Conservation (phyloP, 2,888 invertebrate genomes). For the Ferrisia virgata region DNA sequence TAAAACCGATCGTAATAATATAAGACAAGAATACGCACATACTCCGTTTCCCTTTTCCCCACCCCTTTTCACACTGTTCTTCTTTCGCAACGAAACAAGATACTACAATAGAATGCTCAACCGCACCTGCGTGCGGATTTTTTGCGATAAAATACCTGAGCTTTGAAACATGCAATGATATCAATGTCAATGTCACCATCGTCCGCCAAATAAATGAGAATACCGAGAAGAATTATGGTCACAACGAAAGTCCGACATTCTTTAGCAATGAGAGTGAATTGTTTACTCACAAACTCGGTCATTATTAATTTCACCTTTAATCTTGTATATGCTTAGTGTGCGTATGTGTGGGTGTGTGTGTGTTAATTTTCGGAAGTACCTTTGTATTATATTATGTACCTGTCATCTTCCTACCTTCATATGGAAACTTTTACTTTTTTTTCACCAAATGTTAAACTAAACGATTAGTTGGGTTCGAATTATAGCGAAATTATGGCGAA, state of each 20-base stretch:
- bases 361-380: background rate
- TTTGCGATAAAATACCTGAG: background rate
- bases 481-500: background rate
- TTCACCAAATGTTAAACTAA: background rate
- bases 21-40: background rate
- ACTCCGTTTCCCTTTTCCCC: background rate
- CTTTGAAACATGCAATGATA: background rate
- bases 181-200: background rate
- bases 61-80: too few species aligned
- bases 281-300: background rate
- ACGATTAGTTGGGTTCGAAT: background rate
- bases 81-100: too few species aligned
- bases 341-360: background rate
- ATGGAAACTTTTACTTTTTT: background rate
- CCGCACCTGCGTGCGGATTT: too few species aligned
- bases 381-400: too few species aligned
- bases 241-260: constrained; percentile 5
- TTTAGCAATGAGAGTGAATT: background rate
- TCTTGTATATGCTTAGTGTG: too few species aligned
- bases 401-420: too few species aligned
- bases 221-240: background rate
- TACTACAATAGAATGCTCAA: too few species aligned
- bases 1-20: too few species aligned
- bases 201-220: background rate
- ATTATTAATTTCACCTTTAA: background rate